phyloP scores from a whole-genome alignment of 2,888 invertebrate genomes.

The Melanophora roralis region DNA sequence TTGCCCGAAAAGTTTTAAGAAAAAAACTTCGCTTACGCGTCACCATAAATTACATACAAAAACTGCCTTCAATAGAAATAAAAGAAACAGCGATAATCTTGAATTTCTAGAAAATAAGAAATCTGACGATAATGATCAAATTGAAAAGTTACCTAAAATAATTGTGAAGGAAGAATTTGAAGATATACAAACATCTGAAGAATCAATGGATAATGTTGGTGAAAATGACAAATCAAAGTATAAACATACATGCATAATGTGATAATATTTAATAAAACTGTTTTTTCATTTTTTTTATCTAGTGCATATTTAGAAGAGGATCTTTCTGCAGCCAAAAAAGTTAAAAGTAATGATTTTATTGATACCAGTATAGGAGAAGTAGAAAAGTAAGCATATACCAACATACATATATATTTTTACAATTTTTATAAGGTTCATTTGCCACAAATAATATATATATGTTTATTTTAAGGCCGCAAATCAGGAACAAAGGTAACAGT shows the following conservation, averaged over 20 bases:
- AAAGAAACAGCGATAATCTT: not conserved
- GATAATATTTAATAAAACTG: not conserved
- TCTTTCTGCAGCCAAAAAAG: not conserved
- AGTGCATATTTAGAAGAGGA: constrained; percentile 31
- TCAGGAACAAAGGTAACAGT: constrained; percentile 60
- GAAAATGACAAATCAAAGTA: constrained; percentile 25
- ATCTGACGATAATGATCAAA: not conserved
- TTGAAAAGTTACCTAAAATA: not conserved
- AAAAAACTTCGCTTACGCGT: constrained; percentile 76
- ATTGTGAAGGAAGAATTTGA: constrained; percentile 49
- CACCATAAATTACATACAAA: constrained; percentile 76
- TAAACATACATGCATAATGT: not conserved
- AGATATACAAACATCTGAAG: constrained; percentile 26
- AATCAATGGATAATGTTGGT: constrained; percentile 22
- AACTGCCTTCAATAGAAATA: not conserved
- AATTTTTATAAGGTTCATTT: too few relatives aligned
- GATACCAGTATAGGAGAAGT: constrained; percentile 51
- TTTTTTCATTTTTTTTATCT: not conserved
- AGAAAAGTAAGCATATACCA: constrained; percentile 41
- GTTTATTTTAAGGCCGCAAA: constrained; percentile 57
- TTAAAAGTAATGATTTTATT: constrained; percentile 43
- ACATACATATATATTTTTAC: not conserved
- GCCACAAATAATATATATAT: too few relatives aligned
- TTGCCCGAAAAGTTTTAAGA: constrained; percentile 77
- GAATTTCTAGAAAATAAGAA: not conserved